Evolutionary conservation across 2,888 invertebrate genomes (phyloP).

Genomic region (Malachius bipustulatus): DNA sequence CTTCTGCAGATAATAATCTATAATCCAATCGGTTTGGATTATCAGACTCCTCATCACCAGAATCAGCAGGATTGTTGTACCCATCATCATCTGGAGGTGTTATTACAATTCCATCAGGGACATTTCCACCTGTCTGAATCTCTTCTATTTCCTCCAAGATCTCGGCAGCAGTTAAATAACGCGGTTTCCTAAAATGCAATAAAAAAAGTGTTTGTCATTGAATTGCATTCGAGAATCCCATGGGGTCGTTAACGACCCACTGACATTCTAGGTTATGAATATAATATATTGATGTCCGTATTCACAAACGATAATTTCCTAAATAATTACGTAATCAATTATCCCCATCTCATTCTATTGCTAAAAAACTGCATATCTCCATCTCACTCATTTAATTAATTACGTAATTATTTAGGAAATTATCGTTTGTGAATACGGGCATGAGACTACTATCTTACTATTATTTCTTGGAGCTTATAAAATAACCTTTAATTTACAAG

Average conservation of each 20-base stretch:
- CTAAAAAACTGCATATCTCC: too few species aligned
- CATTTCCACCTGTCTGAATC: neutral
- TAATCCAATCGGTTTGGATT: neutral
- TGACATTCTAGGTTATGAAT: neutral
- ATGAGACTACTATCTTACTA: too few species aligned
- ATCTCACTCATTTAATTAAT: too few species aligned
- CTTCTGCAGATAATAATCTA: neutral
- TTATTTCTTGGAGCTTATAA: neutral
- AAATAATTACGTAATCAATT: too few species aligned
- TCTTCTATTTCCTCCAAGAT: slow-evolving; percentile 1
- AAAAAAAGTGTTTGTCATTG: neutral
- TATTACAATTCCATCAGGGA: slow-evolving; percentile 2
- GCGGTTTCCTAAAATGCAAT: slow-evolving; percentile 1
- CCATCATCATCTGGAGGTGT: slow-evolving; percentile 3
- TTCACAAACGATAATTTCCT: too few species aligned
- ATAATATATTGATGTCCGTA: too few species aligned
- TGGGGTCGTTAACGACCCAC: neutral
- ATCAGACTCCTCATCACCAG: slow-evolving; percentile 1
- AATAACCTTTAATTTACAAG: slow-evolving; percentile 1
- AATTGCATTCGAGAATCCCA: neutral
- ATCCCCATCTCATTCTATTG: too few species aligned
- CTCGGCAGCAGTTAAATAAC: neutral
- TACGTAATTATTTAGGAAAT: too few species aligned
- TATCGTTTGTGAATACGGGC: too few species aligned
- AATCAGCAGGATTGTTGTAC: neutral